Conservation (phyloP, 1,140 invertebrate species). For the Diuraphis noxia region DNA sequence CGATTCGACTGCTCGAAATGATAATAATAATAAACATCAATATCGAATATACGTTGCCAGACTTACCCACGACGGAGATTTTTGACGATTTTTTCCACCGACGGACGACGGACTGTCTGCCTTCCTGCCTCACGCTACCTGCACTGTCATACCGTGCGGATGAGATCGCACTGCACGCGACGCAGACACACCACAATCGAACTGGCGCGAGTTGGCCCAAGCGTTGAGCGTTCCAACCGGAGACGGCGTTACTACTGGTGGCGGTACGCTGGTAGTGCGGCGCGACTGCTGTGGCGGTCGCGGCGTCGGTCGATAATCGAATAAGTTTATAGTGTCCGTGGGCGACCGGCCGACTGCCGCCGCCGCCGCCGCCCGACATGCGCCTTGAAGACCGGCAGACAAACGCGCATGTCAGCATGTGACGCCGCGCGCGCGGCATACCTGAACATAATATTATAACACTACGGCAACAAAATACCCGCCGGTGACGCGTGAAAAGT, state of each 20-base stretch:
- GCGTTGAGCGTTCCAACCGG: background rate
- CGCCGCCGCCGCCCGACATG: conserved; percentile 21
- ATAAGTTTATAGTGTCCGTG: conserved; percentile 17
- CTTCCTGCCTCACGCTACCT: background rate
- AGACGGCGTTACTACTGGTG: background rate
- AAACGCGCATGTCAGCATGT: background rate
- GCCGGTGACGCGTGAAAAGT: background rate
- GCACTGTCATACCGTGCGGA: background rate
- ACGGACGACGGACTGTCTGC: background rate
- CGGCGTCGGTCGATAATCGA: conserved; percentile 42
- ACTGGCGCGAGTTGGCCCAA: background rate
- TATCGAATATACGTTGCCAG: no score
- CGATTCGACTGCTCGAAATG: background rate
- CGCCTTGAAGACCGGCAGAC: conserved; percentile 44
- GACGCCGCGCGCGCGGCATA: background rate
- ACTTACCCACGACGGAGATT: background rate
- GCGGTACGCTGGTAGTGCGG: background rate
- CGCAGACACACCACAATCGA: background rate
- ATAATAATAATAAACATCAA: no score
- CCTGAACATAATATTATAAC: no score
- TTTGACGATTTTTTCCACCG: background rate
- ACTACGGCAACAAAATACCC: background rate
- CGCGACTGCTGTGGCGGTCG: conserved; percentile 4
- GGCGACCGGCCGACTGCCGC: conserved; percentile 39
- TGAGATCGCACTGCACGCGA: background rate